Evolutionary conservation across 53 echinoderm and acorn worm genomes (phyloP), one percentile per base, ranked within the genome.

Genomic region (Holothuria leucospilota): DNA sequence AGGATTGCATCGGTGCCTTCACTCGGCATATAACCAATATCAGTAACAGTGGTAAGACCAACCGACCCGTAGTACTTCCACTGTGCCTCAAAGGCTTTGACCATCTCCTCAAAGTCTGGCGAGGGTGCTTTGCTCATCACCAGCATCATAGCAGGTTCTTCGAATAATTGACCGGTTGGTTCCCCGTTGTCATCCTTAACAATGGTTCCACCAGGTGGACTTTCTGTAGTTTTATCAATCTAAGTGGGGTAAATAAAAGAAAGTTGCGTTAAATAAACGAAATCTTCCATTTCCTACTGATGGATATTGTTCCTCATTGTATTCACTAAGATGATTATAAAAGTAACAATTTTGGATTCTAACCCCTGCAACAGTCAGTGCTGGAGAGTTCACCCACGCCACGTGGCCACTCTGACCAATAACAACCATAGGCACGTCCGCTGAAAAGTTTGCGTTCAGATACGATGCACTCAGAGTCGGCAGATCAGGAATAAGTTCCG

Each of bases 331-430:
- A 34, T 34, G 1, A 34, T 34, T 34, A 2, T 34, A 34, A 34
- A 34, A 34, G 34, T 34, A 34, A 34, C 34, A 34, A 2, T 34
- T 34, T 1, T 69, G 69, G 29, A 27, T 7, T 8, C 77, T 77
- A 51, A 77, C 77, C 20, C 77, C 77, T 11, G n/a, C 77, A 27
- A 42, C 51, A 0, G 51, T 23, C 12, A 91, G 40, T 25, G 91
- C 91, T 29, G 24, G 84, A 12, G 38, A 25, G 42, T 91, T 91
- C 24, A 20, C 91, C 91, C 91, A 91, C 13, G 81, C 81, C 52
- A 91, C 91, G 66, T 91, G 91, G n/a, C 82, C 87, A 59, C 87
- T 91, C 53, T 91, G 91, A 7, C 91, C 91, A 77, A 87, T 67
- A 29, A 91, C 88, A 42, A 78, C 87, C 8, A 91, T 42, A 13